phyloP scores from a whole-genome alignment of 2,888 invertebrate species.

The Oeneis ivallda region DNA sequence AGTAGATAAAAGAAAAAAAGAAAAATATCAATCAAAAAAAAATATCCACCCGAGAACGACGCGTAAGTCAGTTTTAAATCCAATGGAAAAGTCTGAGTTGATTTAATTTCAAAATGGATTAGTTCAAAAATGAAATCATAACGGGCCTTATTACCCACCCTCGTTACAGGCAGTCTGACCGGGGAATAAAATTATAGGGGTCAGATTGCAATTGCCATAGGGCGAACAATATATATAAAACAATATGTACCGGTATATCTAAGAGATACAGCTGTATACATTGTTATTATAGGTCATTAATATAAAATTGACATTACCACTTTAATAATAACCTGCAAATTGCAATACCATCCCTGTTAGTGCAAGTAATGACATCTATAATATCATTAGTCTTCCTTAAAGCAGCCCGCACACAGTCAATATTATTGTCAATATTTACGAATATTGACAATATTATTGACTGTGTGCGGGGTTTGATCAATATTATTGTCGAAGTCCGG shows the following conservation, averaged over 20 bases:
- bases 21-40: neutral
- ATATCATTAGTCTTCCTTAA: slow-evolving; percentile 28
- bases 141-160: slow-evolving; percentile 18
- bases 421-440: too few relatives aligned
- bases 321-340: neutral
- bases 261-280: too few relatives aligned
- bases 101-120: slow-evolving; percentile 15
- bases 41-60: neutral
- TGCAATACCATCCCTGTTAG: slow-evolving; percentile 16
- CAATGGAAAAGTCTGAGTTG: slow-evolving; percentile 13
- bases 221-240: neutral
- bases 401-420: too few relatives aligned
- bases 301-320: neutral
- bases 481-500: too few relatives aligned
- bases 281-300: neutral
- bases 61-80: neutral
- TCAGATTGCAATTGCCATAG: slow-evolving; percentile 25
- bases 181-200: slow-evolving; percentile 22
- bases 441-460: too few relatives aligned
- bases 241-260: neutral
- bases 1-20: too few relatives aligned
- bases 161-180: slow-evolving; percentile 22
- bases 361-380: slow-evolving; percentile 20
- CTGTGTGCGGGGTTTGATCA: too few relatives aligned
- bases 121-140: slow-evolving; percentile 8